Conservation (phyloP, 1,140 invertebrate species). For the Ips nitidus region DNA sequence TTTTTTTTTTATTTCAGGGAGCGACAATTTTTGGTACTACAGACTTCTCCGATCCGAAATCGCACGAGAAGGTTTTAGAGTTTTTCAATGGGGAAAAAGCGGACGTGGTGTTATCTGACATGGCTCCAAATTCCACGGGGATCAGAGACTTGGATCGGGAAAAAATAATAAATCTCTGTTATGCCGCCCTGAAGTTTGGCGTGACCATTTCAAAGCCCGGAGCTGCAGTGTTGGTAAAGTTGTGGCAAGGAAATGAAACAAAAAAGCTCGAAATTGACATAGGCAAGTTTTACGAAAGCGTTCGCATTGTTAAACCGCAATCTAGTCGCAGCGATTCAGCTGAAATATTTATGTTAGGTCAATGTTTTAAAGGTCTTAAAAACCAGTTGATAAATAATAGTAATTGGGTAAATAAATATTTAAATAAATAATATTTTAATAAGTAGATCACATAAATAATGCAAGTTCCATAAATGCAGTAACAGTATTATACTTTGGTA, state of each 20-base stretch:
- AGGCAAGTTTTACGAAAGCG: conserved; percentile 70
- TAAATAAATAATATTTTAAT: neutral
- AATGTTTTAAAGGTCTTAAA: conserved; percentile 41
- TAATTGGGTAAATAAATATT: neutral
- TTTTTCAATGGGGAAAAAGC: conserved; percentile 63
- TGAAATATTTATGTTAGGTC: conserved; percentile 66
- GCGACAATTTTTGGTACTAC: conserved; percentile 71
- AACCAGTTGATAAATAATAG: neutral
- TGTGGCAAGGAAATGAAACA: conserved; percentile 81
- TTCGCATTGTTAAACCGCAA: conserved; percentile 80
- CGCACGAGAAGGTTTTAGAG: conserved; percentile 64
- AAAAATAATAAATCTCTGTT: conserved; percentile 74
- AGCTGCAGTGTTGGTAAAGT: conserved; percentile 74
- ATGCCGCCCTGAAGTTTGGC: conserved; percentile 78
- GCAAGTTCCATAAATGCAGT: too few species aligned
- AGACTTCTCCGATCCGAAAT: conserved; percentile 74
- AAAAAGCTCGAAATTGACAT: conserved; percentile 70
- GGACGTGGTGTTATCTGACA: conserved; percentile 89
- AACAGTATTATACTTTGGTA: too few species aligned
- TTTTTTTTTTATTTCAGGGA: conserved; percentile 73
- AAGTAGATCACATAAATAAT: too few species aligned
- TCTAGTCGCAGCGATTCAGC: conserved; percentile 86
- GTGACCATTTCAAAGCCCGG: conserved; percentile 63
- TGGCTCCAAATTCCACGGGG: conserved; percentile 93
- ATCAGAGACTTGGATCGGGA: conserved; percentile 78